Conservation (phyloP, 2,888 invertebrate genomes). For the Keiferia lycopersicella region DNA sequence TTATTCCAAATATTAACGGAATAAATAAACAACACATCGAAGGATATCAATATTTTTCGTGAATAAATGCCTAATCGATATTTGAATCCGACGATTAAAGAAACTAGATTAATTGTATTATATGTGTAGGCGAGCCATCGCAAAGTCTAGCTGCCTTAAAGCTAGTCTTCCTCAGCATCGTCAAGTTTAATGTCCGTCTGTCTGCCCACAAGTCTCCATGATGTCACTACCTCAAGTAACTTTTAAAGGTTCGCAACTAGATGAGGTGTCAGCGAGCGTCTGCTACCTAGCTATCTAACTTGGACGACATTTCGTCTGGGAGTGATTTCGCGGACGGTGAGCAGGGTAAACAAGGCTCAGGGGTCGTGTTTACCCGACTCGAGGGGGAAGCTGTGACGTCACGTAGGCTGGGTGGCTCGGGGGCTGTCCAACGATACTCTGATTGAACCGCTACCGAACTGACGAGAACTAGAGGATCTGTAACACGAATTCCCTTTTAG, state of each 20-base stretch:
- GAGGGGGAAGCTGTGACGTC: slow-evolving; percentile 59
- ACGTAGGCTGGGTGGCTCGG: slow-evolving; percentile 61
- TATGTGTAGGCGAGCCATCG: slow-evolving; percentile 71
- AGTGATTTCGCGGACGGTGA: slow-evolving; percentile 19
- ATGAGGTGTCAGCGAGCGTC: background rate
- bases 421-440: slow-evolving; percentile 56
- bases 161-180: slow-evolving; percentile 66
- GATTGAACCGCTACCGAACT: slow-evolving; percentile 57
- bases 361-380: slow-evolving; percentile 51
- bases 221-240: slow-evolving; percentile 44
- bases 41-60: too few species aligned
- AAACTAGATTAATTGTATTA: background rate
- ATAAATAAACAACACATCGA: background rate
- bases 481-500: slow-evolving; percentile 32
- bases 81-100: background rate
- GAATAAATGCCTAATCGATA: background rate
- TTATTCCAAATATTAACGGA: background rate
- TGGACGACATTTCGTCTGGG: slow-evolving; percentile 5
- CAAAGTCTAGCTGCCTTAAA: slow-evolving; percentile 64
- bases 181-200: slow-evolving; percentile 65
- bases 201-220: slow-evolving; percentile 45
- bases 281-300: background rate
- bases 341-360: slow-evolving; percentile 49
- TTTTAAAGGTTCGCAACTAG: slow-evolving; percentile 15
- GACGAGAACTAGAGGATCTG: slow-evolving; percentile 48